Evolutionary conservation across 2,888 invertebrate species (phyloP).

Genomic region (Rhagonycha lutea): DNA sequence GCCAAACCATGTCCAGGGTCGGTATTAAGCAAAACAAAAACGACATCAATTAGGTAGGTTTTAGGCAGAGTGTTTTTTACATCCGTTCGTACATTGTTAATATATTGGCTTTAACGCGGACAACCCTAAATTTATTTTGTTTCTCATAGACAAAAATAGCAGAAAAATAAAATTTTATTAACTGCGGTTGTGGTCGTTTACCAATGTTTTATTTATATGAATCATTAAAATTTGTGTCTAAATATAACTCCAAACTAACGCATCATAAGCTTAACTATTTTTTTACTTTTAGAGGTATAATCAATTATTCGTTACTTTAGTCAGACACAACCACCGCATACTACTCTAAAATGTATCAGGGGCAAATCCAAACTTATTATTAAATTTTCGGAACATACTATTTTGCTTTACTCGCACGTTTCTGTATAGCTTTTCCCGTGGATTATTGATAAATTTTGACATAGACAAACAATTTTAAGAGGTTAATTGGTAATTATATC

Average conservation of each 20-base stretch:
- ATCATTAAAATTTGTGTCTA: neutral
- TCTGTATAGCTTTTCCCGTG: too few relatives aligned
- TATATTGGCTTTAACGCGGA: constrained; percentile 30
- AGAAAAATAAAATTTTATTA: neutral
- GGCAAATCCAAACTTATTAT: too few relatives aligned
- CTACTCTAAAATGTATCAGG: too few relatives aligned
- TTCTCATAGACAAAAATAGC: constrained; percentile 15
- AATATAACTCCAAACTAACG: neutral
- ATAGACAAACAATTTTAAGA: too few relatives aligned
- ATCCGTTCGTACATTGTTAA: constrained; percentile 37
- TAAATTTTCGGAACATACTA: too few relatives aligned
- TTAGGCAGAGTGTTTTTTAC: constrained; percentile 48
- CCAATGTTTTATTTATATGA: neutral
- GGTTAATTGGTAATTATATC: too few relatives aligned
- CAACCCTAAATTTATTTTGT: constrained; percentile 28
- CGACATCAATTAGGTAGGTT: constrained; percentile 70
- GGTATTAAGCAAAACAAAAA: constrained; percentile 70
- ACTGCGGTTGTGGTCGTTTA: neutral
- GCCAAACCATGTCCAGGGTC: constrained; percentile 68
- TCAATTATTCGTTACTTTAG: neutral
- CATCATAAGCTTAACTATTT: neutral
- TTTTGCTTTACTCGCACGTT: too few relatives aligned
- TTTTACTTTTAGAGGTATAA: neutral
- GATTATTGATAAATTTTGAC: too few relatives aligned
- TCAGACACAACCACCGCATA: neutral